Percentiles rank a stretch among this genome's conserved stretches.
These are phyloP conservation scores for Athripsodes cinereus DNA, from an alignment of 2,888 invertebrate species.

Conservation along the genomic window DNA sequence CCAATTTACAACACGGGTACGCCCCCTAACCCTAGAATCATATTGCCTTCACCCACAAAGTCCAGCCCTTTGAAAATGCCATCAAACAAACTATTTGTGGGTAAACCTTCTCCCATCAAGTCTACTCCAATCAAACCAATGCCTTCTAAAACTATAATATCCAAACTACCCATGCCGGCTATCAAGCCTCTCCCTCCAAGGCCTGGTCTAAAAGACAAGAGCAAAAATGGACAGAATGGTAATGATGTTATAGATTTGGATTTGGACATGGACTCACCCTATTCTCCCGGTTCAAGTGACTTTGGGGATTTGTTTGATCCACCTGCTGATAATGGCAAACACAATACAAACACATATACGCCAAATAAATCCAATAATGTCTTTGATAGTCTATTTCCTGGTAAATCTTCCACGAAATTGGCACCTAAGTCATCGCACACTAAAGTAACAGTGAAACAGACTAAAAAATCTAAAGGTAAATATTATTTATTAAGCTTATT, in stretches of 20 bases:
- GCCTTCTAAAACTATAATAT: constrained; percentile 36
- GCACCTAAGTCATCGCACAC: constrained; percentile 32
- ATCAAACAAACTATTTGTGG: constrained; percentile 49
- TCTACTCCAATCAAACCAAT: constrained; percentile 54
- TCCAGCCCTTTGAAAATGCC: constrained; percentile 40
- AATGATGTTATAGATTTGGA: constrained; percentile 50
- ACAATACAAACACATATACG: constrained; percentile 11
- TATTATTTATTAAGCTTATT: no score
- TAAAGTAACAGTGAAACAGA: constrained; percentile 40
- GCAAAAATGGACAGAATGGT: constrained; percentile 34
- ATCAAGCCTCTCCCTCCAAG: constrained; percentile 33
- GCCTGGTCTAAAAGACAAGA: constrained; percentile 30
- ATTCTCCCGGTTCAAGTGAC: constrained; percentile 84
- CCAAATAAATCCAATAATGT: constrained; percentile 33
- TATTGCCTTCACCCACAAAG: constrained; percentile 46
- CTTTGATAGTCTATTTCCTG: constrained; percentile 62
- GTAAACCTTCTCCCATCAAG: constrained; percentile 50
- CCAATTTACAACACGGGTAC: constrained; percentile 35
- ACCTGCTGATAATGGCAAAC: constrained; percentile 42
- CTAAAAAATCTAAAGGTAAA: constrained; percentile 43
- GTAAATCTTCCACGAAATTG: constrained; percentile 42
- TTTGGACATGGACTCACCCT: constrained; percentile 75
- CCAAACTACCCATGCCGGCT: constrained; percentile 34
- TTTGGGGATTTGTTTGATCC: constrained; percentile 85
- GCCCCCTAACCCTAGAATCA: constrained; percentile 38